A percentile compares a stretch with the other conserved stretches of the same genome.
These are phyloP conservation scores for Bradypodion ventrale DNA, from an alignment of 2,797 vertebrate genomes.

Conservation along the genomic window DNA sequence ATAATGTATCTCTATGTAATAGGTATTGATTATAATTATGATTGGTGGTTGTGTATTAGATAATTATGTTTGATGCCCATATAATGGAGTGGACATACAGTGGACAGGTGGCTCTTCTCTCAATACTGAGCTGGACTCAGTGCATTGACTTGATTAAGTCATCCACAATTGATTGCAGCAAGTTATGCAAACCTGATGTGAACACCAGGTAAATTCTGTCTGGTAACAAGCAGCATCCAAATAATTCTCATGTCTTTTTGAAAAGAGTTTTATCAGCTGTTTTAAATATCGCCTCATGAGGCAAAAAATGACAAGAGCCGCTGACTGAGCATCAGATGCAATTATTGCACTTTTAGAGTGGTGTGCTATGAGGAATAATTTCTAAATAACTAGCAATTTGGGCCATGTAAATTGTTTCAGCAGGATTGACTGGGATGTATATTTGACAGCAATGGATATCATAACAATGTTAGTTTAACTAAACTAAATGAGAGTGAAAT, in stretches of 20 bases:
- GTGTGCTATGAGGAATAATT: slow-evolving; percentile 37
- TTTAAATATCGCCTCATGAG: background rate
- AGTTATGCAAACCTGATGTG: too few relatives aligned
- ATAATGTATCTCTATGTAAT: too few relatives aligned
- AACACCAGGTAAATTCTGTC: too few relatives aligned
- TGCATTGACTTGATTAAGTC: background rate
- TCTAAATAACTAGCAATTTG: slow-evolving; percentile 59
- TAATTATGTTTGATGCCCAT: too few relatives aligned
- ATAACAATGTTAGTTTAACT: slow-evolving; percentile 41
- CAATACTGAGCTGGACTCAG: too few relatives aligned
- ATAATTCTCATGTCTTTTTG: background rate
- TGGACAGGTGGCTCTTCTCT: too few relatives aligned
- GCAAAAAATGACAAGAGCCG: slow-evolving; percentile 18
- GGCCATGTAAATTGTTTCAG: slow-evolving; percentile 48
- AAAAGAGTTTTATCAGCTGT: background rate
- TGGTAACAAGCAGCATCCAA: too few relatives aligned
- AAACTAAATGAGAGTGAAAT: slow-evolving; percentile 38
- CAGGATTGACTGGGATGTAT: slow-evolving; percentile 15
- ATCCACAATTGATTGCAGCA: background rate
- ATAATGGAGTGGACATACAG: too few relatives aligned
- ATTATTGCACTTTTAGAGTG: slow-evolving; percentile 54
- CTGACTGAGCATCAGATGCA: slow-evolving; percentile 49
- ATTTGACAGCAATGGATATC: slow-evolving; percentile 52
- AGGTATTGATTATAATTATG: too few relatives aligned
- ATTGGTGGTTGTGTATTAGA: too few relatives aligned